These are phyloP conservation scores for Cylindroiulus punctatus DNA, from an alignment of 2,888 invertebrate species.

Conservation along the genomic window DNA sequence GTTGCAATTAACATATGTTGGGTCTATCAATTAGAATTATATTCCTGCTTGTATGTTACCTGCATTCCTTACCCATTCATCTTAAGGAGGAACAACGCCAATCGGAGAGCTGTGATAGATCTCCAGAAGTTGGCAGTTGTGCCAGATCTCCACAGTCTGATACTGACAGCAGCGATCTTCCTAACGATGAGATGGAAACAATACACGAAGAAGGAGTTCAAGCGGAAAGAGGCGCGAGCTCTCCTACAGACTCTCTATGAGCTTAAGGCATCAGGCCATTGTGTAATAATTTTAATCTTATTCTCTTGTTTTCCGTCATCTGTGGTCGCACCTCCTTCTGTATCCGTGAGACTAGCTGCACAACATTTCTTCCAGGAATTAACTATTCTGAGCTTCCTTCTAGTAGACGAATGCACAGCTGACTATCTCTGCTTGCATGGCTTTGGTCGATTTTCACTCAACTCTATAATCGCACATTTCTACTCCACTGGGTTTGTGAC, in stretches of 20 bases:
- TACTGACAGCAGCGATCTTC: slow-evolving; percentile 45
- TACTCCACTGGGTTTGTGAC: not conserved
- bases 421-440: slow-evolving; percentile 24
- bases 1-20: not conserved
- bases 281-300: slow-evolving; percentile 29
- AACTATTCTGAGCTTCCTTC: slow-evolving; percentile 12
- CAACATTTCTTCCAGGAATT: slow-evolving; percentile 9
- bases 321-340: slow-evolving; percentile 4
- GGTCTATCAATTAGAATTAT: not conserved
- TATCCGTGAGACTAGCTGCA: not conserved
- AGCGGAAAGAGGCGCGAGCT: slow-evolving; percentile 29
- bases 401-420: slow-evolving; percentile 5
- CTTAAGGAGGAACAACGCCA: slow-evolving; percentile 48
- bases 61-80: slow-evolving; percentile 33
- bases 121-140: slow-evolving; percentile 39
- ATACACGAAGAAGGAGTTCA: slow-evolving; percentile 54
- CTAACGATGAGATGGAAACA: slow-evolving; percentile 55
- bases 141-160: slow-evolving; percentile 45
- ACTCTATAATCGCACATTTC: slow-evolving; percentile 20
- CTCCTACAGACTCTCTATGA: slow-evolving; percentile 24
- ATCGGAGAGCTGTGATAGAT: slow-evolving; percentile 50
- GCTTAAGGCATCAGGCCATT: slow-evolving; percentile 12
- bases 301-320: not conserved
- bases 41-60: not conserved
- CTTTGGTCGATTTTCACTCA: slow-evolving; percentile 9